Percentiles rank a stretch among this genome's conserved stretches.
phyloP scores from a whole-genome alignment of 35 echinoderm and acorn worm species.

The Holothuria glaberrima region DNA sequence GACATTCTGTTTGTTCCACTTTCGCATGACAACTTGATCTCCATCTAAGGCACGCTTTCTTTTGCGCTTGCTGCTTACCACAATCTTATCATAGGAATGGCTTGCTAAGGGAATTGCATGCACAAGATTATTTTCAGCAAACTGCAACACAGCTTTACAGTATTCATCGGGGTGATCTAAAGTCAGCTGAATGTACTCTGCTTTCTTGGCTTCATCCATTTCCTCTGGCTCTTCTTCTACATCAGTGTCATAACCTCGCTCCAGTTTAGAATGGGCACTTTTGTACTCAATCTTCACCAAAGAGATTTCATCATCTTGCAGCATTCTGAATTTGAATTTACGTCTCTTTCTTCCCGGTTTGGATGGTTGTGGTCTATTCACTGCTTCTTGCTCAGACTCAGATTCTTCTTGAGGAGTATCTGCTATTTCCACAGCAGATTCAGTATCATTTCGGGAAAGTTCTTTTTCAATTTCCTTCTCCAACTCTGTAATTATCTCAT shows the following conservation, averaged over 20 bases:
- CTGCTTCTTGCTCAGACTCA: neutral
- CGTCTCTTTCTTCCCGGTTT: neutral
- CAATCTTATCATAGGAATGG: neutral
- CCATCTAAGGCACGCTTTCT: constrained; percentile 8
- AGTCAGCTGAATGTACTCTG: neutral
- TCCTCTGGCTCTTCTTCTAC: neutral
- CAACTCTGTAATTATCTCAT: constrained; percentile 29
- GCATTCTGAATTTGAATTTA: neutral
- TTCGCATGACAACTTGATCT: neutral
- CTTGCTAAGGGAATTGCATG: neutral
- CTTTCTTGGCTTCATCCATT: neutral
- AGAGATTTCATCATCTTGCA: neutral
- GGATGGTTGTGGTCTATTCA: too few species aligned
- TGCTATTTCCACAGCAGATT: neutral
- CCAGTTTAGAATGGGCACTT: neutral
- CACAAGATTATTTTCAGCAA: neutral
- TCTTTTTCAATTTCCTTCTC: neutral
- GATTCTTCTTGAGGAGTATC: neutral
- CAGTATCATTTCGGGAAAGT: neutral
- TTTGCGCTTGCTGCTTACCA: neutral
- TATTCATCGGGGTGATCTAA: neutral
- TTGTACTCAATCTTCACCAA: neutral
- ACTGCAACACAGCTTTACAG: neutral
- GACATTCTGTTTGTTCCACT: neutral
- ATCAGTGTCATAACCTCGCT: neutral